phyloP scores from a whole-genome alignment of 2,888 invertebrate genomes.

The Physocephala rufipes region DNA sequence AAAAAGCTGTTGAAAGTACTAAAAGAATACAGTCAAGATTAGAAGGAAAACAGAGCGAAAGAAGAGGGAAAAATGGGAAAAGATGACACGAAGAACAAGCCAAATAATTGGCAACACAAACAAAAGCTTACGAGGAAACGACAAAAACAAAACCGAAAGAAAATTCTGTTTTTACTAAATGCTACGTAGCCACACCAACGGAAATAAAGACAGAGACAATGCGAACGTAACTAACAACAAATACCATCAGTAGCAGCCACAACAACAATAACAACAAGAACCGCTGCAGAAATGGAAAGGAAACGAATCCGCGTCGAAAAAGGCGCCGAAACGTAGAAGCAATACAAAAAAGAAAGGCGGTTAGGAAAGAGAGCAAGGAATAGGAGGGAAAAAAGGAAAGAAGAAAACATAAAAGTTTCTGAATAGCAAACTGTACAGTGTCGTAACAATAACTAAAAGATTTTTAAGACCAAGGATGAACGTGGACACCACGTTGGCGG shows the following conservation, averaged over 20 bases:
- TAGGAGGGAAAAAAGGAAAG: background rate
- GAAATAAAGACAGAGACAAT: background rate
- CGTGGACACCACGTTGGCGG: too few relatives aligned
- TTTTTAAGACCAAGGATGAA: too few relatives aligned
- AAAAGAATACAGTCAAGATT: background rate
- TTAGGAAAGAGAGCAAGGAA: background rate
- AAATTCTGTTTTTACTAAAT: too few relatives aligned
- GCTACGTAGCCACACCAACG: too few relatives aligned
- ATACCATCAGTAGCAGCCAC: background rate
- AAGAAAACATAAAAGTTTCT: background rate
- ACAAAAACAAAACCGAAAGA: background rate
- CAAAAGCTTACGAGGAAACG: background rate
- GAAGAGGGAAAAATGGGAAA: background rate
- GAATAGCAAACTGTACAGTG: background rate
- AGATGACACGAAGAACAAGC: background rate
- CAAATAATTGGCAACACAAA: background rate
- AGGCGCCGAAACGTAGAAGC: too few relatives aligned
- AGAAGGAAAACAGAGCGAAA: background rate
- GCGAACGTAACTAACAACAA: background rate
- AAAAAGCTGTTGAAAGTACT: background rate
- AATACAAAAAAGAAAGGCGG: too few relatives aligned
- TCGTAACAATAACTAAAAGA: too few relatives aligned
- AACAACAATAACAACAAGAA: background rate
- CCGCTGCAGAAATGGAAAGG: too few relatives aligned
- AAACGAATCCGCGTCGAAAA: too few relatives aligned